phyloP scores from a whole-genome alignment of 2,113 vertebrate species.

The Mandrillus leucophaeus region DNA sequence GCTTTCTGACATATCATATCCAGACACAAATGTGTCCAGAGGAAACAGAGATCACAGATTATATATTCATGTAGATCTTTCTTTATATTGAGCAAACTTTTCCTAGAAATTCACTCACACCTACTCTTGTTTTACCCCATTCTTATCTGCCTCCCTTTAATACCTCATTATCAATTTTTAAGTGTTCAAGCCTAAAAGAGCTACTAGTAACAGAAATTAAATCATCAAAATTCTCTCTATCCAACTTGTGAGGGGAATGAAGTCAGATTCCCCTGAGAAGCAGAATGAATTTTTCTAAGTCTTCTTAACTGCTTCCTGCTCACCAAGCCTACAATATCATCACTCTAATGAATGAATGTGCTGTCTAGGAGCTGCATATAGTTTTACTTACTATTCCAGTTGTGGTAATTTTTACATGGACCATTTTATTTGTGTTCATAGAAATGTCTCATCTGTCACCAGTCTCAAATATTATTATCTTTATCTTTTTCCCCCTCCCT shows the following conservation, averaged over 20 bases:
- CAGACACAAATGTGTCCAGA: background rate
- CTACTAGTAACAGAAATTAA: background rate
- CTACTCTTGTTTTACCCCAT: background rate
- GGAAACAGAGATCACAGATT: background rate
- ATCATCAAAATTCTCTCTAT: background rate
- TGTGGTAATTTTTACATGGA: background rate
- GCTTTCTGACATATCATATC: background rate
- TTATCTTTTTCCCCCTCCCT: background rate
- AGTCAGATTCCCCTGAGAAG: background rate
- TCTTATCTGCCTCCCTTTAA: background rate
- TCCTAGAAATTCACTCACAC: background rate
- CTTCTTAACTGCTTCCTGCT: background rate
- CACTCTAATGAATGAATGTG: rapidly evolving
- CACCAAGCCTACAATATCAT: background rate
- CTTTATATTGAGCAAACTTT: background rate
- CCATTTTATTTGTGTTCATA: background rate
- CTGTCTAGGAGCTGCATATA: background rate
- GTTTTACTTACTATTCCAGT: background rate
- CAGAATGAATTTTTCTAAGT: background rate
- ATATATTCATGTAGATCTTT: background rate
- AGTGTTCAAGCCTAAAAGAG: background rate
- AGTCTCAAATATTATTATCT: background rate
- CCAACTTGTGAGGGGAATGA: background rate
- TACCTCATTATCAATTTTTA: background rate
- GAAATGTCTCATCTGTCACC: background rate